These are phyloP conservation scores for Zelleria hepariella DNA, from an alignment of 2,888 invertebrate species.

Conservation along the genomic window DNA sequence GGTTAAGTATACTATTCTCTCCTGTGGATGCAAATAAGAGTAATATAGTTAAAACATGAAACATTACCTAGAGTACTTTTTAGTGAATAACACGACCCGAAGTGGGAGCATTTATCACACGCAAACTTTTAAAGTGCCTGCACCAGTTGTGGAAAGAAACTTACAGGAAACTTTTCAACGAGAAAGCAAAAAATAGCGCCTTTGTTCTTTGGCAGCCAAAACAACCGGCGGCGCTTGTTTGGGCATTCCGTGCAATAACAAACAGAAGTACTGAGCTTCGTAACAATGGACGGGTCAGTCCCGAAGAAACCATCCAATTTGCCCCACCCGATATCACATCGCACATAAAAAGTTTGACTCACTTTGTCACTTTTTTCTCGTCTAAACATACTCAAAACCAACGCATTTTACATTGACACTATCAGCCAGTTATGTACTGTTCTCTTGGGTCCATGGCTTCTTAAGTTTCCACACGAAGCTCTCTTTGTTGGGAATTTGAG, in stretches of 20 bases:
- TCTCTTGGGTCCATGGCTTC: no score
- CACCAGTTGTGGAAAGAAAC: neutral
- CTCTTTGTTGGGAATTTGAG: no score
- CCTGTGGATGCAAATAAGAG: neutral
- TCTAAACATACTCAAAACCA: no score
- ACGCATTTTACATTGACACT: no score
- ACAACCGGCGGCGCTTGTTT: slow-evolving; percentile 54
- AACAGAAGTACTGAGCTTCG: slow-evolving; percentile 22
- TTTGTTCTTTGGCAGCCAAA: slow-evolving; percentile 65
- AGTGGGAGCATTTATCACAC: neutral
- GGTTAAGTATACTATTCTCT: no score
- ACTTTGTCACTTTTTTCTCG: no score
- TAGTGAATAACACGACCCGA: neutral
- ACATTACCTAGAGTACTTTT: neutral
- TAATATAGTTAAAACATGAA: neutral
- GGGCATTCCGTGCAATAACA: slow-evolving; percentile 56
- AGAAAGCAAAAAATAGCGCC: slow-evolving; percentile 37
- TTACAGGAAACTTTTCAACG: slow-evolving; percentile 21
- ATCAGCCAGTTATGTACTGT: no score
- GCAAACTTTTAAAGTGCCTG: neutral
- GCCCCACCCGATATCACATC: neutral
- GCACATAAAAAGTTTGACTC: no score
- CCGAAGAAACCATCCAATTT: neutral
- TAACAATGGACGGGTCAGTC: neutral
- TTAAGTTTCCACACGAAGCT: no score